phyloP scores from a whole-genome alignment of 2,888 invertebrate species.

The Copidosoma aretas region DNA sequence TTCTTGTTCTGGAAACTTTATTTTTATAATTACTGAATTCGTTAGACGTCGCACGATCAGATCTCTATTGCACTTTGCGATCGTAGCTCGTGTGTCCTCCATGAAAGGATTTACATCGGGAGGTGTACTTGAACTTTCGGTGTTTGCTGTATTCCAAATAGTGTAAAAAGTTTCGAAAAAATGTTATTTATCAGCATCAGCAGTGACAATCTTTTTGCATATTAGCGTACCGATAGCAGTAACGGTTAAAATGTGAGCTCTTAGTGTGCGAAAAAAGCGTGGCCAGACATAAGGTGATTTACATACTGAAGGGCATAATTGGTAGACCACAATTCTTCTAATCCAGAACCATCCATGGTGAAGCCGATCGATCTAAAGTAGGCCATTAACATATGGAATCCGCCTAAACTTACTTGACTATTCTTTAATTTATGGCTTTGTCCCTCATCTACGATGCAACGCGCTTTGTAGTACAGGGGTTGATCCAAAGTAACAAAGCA shows the following conservation, averaged over 20 bases:
- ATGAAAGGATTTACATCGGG: background rate
- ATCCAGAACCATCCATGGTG: too few species aligned
- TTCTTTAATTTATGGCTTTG: slow-evolving; percentile 5
- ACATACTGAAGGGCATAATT: slow-evolving; percentile 46
- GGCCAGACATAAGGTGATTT: slow-evolving; percentile 44
- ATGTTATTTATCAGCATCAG: background rate
- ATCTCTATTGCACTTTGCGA: background rate
- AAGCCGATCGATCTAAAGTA: too few species aligned
- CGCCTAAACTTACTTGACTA: slow-evolving; percentile 30
- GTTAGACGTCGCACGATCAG: background rate
- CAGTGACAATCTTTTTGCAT: background rate
- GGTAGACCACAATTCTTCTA: too few species aligned
- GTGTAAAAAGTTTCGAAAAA: background rate
- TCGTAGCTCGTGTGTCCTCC: background rate
- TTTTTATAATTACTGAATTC: background rate
- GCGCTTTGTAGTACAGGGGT: slow-evolving; percentile 40
- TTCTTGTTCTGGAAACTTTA: background rate
- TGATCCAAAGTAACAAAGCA: slow-evolving; percentile 41
- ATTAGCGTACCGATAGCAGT: slow-evolving; percentile 31
- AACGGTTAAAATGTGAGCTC: slow-evolving; percentile 41
- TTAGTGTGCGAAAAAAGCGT: slow-evolving; percentile 39
- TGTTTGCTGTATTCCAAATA: too few species aligned
- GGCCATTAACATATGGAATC: too few species aligned
- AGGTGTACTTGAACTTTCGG: too few species aligned
- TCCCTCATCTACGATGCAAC: slow-evolving; percentile 26